Conservation (phyloP, 2,797 vertebrate species). For the Microctenopoma lineatum region DNA sequence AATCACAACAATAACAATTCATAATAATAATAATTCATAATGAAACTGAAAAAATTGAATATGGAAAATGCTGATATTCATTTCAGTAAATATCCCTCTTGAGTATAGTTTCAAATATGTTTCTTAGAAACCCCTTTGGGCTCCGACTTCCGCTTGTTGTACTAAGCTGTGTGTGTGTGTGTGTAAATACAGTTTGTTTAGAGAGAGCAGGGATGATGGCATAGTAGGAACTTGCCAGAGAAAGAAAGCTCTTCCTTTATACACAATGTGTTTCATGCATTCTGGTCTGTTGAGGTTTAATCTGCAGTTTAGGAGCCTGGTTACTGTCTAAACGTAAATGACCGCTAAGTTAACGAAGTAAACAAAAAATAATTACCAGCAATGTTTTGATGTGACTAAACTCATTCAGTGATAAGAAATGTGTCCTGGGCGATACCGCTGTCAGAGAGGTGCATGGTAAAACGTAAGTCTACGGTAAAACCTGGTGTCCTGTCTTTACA, state of each 20-base stretch:
- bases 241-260: background rate
- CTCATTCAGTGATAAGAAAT: background rate
- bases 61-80: no score
- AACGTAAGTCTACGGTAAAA: background rate
- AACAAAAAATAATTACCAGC: no score
- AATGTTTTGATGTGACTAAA: background rate
- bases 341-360: no score
- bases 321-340: background rate
- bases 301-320: background rate
- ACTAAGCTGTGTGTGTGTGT: constrained; percentile 10
- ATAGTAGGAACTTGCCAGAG: background rate
- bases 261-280: background rate
- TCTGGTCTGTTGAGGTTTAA: background rate
- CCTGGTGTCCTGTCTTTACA: background rate
- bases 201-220: constrained; percentile 5
- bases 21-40: no score
- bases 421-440: background rate
- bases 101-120: background rate
- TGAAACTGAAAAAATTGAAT: background rate
- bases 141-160: constrained; percentile 23
- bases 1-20: no score
- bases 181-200: constrained; percentile 14
- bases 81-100: background rate
- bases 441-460: background rate
- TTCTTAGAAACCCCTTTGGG: constrained; percentile 10